A percentile compares a stretch with the other conserved stretches of the same genome.
Evolutionary conservation across 1,140 invertebrate species (phyloP).

Genomic region (Papilio aristodemus): DNA sequence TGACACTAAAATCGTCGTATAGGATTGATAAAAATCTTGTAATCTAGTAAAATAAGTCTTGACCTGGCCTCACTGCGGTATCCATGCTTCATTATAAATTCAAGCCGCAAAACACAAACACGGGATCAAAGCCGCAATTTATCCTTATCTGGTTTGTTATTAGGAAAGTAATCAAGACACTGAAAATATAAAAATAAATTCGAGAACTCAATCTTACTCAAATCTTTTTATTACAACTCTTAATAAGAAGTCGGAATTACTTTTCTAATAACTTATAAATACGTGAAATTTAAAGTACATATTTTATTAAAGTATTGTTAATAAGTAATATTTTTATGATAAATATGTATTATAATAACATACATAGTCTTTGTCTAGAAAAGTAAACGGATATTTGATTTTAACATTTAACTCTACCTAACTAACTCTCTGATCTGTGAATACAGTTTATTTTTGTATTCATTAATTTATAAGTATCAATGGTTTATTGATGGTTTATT

Average conservation of each 20-base stretch:
- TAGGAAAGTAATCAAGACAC: slow-evolving; percentile 20
- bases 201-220: neutral
- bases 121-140: slow-evolving; percentile 16
- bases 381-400: too few species aligned
- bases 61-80: neutral
- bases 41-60: neutral
- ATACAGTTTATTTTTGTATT: too few species aligned
- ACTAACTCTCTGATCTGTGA: too few species aligned
- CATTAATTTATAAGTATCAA: too few species aligned
- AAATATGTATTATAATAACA: too few species aligned
- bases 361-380: too few species aligned
- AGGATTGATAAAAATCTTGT: neutral
- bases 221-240: slow-evolving; percentile 4
- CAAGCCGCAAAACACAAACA: slow-evolving; percentile 16
- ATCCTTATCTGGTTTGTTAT: slow-evolving; percentile 24
- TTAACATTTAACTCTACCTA: too few species aligned
- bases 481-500: too few species aligned
- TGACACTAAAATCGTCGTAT: neutral
- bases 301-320: too few species aligned
- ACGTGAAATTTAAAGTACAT: neutral
- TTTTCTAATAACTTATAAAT: slow-evolving; percentile 11
- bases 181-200: slow-evolving; percentile 19
- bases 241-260: slow-evolving; percentile 8
- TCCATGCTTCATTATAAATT: slow-evolving; percentile 4
- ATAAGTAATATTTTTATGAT: too few species aligned